A percentile compares a stretch with the other conserved stretches of the same genome.
phyloP scores from a whole-genome alignment of 2,113 vertebrate genomes.

The Eubucco bourcierii region DNA sequence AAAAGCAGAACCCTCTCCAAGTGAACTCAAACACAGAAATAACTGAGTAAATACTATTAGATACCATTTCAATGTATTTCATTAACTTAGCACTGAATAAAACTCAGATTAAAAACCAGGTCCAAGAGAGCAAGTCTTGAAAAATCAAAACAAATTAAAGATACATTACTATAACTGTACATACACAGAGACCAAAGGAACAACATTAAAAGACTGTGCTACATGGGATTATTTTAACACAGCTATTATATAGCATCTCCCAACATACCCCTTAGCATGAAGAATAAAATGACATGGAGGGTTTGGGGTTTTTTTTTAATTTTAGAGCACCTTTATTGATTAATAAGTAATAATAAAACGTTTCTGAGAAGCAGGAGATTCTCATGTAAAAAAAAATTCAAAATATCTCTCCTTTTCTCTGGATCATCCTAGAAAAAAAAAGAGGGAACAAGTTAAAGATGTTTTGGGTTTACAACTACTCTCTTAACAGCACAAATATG shows the following conservation, averaged over 20 bases:
- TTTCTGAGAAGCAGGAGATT: background rate
- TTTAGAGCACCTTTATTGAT: constrained; percentile 8
- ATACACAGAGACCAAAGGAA: background rate
- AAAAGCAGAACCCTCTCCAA: background rate
- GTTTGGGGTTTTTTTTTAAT: background rate
- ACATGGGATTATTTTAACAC: background rate
- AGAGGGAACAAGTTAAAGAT: background rate
- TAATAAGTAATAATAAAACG: background rate
- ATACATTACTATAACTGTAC: background rate
- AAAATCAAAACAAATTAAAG: background rate
- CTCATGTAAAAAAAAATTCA: background rate
- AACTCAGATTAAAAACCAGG: background rate
- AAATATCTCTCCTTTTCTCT: background rate
- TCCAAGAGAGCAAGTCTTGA: background rate
- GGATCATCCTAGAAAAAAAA: constrained; percentile 41
- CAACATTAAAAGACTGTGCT: background rate
- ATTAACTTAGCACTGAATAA: background rate
- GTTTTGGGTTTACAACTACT: background rate
- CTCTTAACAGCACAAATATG: background rate
- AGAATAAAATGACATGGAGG: background rate
- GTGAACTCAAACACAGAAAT: background rate
- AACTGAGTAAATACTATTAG: background rate
- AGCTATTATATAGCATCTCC: background rate
- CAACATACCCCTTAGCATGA: background rate
- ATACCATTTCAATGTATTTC: background rate